Conservation (phyloP, 2,797 vertebrate genomes). For the Coracias cyanogaster region DNA sequence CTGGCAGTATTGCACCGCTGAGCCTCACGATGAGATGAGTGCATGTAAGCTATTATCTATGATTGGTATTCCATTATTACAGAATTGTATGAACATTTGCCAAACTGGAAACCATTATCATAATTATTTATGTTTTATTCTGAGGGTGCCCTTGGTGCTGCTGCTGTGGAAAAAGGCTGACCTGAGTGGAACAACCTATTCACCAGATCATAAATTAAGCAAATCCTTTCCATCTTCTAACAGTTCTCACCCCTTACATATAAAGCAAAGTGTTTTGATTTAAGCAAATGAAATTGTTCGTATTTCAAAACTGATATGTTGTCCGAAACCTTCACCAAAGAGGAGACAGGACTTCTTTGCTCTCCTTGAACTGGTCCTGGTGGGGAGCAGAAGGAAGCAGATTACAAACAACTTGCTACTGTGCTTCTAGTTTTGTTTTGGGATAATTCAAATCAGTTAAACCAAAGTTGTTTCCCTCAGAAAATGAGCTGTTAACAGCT, state of each 20-base stretch:
- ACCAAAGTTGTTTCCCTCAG: neutral
- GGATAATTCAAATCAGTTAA: neutral
- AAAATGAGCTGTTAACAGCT: neutral
- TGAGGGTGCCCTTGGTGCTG: neutral
- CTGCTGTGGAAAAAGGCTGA: neutral
- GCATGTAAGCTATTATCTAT: neutral
- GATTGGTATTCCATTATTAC: neutral
- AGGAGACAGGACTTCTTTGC: neutral
- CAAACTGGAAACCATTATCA: neutral
- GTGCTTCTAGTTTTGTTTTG: neutral
- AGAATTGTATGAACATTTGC: neutral
- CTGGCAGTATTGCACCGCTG: neutral
- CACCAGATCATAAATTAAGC: neutral
- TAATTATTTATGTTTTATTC: neutral
- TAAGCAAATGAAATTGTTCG: neutral
- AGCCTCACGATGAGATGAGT: neutral
- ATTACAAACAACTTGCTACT: neutral
- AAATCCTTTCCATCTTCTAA: neutral
- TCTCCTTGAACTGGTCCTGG: neutral
- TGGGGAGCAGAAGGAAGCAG: neutral
- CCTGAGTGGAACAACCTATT: neutral
- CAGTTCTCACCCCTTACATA: neutral
- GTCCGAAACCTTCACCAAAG: neutral
- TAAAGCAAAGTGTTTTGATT: neutral
- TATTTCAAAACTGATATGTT: neutral